Conservation (phyloP, 1,140 invertebrate species). For the Epicauta chinensis region DNA sequence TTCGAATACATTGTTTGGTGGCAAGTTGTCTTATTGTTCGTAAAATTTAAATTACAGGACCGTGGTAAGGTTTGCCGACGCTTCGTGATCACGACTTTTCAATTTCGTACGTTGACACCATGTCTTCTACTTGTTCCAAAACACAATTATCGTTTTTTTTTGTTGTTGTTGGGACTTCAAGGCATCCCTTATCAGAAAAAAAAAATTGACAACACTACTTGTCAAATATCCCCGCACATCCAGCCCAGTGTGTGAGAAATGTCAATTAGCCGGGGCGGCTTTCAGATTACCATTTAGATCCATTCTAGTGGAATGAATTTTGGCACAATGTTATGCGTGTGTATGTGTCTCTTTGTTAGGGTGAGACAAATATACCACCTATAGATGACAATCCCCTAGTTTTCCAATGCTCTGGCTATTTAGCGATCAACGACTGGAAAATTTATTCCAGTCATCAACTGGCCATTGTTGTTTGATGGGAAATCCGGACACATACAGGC, state of each 20-base stretch:
- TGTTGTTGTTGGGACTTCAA: too few relatives aligned
- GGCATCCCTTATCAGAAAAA: too few relatives aligned
- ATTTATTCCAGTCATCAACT: slow-evolving; percentile 13
- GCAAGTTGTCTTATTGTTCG: too few relatives aligned
- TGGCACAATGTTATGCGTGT: neutral
- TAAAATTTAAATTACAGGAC: slow-evolving; percentile 18
- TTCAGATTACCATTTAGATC: slow-evolving; percentile 1
- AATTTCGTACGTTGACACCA: slow-evolving; percentile 13
- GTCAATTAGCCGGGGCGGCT: slow-evolving; percentile 7
- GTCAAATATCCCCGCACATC: slow-evolving; percentile 1
- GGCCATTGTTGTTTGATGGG: slow-evolving; percentile 7
- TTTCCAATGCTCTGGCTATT: slow-evolving; percentile 19
- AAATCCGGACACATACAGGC: neutral
- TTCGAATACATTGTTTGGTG: too few relatives aligned
- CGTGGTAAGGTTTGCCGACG: neutral
- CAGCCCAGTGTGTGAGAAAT: neutral
- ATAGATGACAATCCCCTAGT: neutral
- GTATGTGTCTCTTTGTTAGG: too few relatives aligned
- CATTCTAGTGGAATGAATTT: slow-evolving; percentile 10
- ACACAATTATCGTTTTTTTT: too few relatives aligned
- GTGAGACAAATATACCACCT: too few relatives aligned
- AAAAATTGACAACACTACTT: neutral
- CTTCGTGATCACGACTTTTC: slow-evolving; percentile 19
- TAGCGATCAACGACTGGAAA: slow-evolving; percentile 21
- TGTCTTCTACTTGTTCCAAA: slow-evolving; percentile 1